phyloP scores from a whole-genome alignment of 1,140 invertebrate genomes.

The Megalonaias nervosa region DNA sequence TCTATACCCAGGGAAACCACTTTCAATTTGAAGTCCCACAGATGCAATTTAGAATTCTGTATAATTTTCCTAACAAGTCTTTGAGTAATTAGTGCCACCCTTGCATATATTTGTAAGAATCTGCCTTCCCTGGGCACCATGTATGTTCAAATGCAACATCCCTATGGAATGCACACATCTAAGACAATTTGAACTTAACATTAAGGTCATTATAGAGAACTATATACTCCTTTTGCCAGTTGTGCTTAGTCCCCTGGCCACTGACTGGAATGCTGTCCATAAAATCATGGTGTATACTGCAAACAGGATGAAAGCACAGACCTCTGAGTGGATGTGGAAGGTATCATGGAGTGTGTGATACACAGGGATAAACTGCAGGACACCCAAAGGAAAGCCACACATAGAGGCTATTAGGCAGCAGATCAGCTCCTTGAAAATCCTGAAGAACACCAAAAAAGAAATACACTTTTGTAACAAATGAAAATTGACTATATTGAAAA shows the following conservation, averaged over 20 bases:
- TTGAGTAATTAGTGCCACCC: too few relatives aligned
- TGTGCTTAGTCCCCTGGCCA: conserved; percentile 13
- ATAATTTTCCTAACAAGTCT: too few relatives aligned
- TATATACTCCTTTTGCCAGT: conserved; percentile 5
- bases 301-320: conserved; percentile 78
- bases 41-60: too few relatives aligned
- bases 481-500: too few relatives aligned
- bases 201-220: neutral
- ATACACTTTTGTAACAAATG: too few relatives aligned
- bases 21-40: too few relatives aligned
- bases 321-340: conserved; percentile 80
- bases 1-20: too few relatives aligned
- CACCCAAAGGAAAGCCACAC: conserved; percentile 81
- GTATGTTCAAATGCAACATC: too few relatives aligned
- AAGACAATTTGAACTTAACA: neutral
- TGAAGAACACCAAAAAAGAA: conserved; percentile 62
- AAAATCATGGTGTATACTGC: conserved; percentile 76
- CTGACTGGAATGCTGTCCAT: conserved; percentile 55
- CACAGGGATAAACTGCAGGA: conserved; percentile 80
- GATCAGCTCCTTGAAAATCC: conserved; percentile 76
- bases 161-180: too few relatives aligned
- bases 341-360: conserved; percentile 84
- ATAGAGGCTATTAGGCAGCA: conserved; percentile 75
- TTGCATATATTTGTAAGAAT: too few relatives aligned
- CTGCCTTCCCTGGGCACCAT: too few relatives aligned